These are phyloP conservation scores for Hypomecis punctinalis DNA, from an alignment of 2,888 invertebrate genomes.

Conservation along the genomic window DNA sequence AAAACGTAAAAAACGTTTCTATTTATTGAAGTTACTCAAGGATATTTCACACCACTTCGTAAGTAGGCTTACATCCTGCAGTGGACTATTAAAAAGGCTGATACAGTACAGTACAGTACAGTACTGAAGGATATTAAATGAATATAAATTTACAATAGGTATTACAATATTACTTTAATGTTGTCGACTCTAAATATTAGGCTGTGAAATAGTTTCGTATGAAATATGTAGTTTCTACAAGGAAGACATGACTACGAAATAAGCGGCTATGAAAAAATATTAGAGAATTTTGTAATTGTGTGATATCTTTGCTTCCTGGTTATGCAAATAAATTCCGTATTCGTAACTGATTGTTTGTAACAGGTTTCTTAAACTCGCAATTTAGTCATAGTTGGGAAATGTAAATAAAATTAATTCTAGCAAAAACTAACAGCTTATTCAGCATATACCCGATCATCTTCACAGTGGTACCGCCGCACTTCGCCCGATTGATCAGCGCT, in stretches of 20 bases:
- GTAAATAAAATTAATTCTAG: conserved; percentile 8
- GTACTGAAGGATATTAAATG: not conserved
- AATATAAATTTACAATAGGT: no score
- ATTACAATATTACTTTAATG: not conserved
- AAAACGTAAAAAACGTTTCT: not conserved
- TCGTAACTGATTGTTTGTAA: no score
- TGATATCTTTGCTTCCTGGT: not conserved
- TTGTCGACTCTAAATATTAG: not conserved
- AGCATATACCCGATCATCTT: conserved; percentile 70
- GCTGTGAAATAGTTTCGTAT: not conserved
- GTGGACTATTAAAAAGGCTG: no score
- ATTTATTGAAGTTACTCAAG: no score
- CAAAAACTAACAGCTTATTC: conserved; percentile 46
- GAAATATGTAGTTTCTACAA: not conserved
- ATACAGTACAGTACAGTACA: no score
- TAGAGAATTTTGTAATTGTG: not conserved
- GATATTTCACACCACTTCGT: no score
- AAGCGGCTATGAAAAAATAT: conserved; percentile 15
- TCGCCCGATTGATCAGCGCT: conserved; percentile 56
- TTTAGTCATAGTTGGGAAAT: no score
- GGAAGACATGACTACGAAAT: conserved; percentile 12
- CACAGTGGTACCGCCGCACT: conserved; percentile 58
- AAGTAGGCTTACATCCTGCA: no score
- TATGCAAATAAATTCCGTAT: no score
- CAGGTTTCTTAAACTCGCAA: no score